Base-by-base conservation (phyloP, 2,888 invertebrate species). In the Leptopilina syphax region DNA sequence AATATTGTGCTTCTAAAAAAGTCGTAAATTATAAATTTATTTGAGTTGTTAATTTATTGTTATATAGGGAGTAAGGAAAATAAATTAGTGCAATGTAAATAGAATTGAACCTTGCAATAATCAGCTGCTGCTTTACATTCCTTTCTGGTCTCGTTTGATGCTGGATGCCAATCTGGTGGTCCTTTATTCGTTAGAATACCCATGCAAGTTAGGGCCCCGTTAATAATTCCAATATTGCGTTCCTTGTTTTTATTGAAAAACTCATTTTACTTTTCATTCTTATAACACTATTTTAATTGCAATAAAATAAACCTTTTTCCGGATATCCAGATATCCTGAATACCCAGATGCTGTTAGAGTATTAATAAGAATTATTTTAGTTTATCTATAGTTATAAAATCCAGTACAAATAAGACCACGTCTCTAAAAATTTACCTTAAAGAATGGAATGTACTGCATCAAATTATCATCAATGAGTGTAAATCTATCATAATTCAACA, bases 141-240 rank as follows among this genome's bases (percentile, higher is more conserved):
- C 44, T 93, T 91, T 89, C 95, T 96, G 10, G 95, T 93, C 73
- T 95, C 93, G 27, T 94, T 93, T 41, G 93, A 92, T 1, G 96
- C 96, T 3, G 96, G 96, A 92, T 98, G 97, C 98, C 98, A 98
- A 0, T 92, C 87, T 83, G 94, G 96, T 0, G 96, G 96, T 0
- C 96, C 97, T 63, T 91, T 90, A 90, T 95, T 96, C 7, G 96
- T 95, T 50, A 98, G 93, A 34, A 98, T 93, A 3, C 98, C 97
- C 96, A 98, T 95, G 2, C 95, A 95, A 12, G 96, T 95, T 0
- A 95, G 95, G 0, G 97, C 95, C 0, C 97, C 98, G 91, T 97
- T 97, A 44, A 98, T 95, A 18, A 98, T 93, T 1, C 96, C 98
- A 6, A 98, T 91, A 65, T 95, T 94, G 87, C 94, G 94, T 79